These are phyloP conservation scores for Ametastegia equiseti DNA, from an alignment of 2,888 invertebrate genomes.

Conservation along the genomic window DNA sequence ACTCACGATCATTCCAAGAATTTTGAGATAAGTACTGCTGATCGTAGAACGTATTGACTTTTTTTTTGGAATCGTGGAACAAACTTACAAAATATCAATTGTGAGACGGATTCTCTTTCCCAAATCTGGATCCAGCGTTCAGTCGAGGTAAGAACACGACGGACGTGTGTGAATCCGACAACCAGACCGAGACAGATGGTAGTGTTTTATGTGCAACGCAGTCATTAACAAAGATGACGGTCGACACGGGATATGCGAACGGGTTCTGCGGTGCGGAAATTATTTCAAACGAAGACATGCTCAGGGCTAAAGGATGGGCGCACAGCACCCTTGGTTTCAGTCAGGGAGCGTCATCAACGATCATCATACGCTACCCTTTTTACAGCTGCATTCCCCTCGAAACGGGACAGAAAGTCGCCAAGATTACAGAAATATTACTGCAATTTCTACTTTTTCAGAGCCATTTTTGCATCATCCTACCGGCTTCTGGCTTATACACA, in stretches of 20 bases:
- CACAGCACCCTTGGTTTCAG: slow-evolving; percentile 39
- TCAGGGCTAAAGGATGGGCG: slow-evolving; percentile 44
- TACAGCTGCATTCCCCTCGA: slow-evolving; percentile 27
- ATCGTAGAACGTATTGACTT: too few relatives aligned
- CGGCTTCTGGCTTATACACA: slow-evolving; percentile 22
- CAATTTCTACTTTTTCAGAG: slow-evolving; percentile 51
- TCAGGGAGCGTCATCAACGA: slow-evolving; percentile 26
- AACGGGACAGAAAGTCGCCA: slow-evolving; percentile 54
- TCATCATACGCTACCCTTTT: slow-evolving; percentile 33
- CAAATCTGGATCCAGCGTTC: neutral
- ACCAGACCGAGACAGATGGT: slow-evolving; percentile 38
- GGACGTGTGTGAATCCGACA: slow-evolving; percentile 5
- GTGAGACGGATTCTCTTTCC: neutral
- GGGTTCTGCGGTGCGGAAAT: slow-evolving; percentile 61
- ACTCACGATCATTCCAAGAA: too few relatives aligned
- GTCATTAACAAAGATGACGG: slow-evolving; percentile 70
- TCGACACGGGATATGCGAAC: slow-evolving; percentile 55
- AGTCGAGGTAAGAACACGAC: neutral
- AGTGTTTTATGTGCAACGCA: slow-evolving; percentile 52
- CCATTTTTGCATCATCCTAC: slow-evolving; percentile 40
- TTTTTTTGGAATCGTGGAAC: too few relatives aligned
- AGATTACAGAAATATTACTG: slow-evolving; percentile 62
- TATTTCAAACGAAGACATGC: slow-evolving; percentile 60
- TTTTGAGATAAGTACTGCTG: too few relatives aligned
- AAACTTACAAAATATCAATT: neutral